phyloP scores from a whole-genome alignment of 2,888 invertebrate species.

The Luperina testacea region DNA sequence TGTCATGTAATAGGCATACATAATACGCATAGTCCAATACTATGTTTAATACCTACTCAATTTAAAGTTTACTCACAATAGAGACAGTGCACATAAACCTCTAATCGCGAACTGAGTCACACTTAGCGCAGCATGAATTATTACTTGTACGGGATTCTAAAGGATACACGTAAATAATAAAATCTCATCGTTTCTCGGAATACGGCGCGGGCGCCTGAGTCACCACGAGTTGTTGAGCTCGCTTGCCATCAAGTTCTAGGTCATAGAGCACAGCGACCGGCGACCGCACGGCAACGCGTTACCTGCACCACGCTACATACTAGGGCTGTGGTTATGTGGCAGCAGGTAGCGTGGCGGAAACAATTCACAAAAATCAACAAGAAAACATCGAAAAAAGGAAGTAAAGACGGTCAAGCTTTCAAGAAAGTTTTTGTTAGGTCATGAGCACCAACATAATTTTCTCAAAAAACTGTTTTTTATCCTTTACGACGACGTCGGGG shows the following conservation, averaged over 20 bases:
- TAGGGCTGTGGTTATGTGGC: constrained; percentile 19
- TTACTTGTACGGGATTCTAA: constrained; percentile 68
- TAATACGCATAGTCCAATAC: background rate
- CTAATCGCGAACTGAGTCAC: constrained; percentile 59
- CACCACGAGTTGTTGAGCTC: constrained; percentile 64
- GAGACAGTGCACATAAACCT: constrained; percentile 11
- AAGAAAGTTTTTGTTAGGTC: background rate
- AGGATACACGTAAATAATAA: constrained; percentile 79
- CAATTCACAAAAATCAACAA: background rate
- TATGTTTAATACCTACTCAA: background rate
- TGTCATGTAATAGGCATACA: background rate
- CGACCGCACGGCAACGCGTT: constrained; percentile 61
- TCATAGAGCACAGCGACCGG: constrained; percentile 80
- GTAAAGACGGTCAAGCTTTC: background rate
- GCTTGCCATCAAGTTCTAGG: constrained; percentile 85
- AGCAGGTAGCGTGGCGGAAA: background rate
- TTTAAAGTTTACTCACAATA: constrained; percentile 31
- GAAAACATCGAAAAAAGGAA: background rate
- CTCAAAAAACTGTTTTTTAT: too few species aligned
- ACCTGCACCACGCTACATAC: constrained; percentile 21
- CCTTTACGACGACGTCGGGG: too few species aligned
- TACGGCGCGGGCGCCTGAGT: constrained; percentile 69
- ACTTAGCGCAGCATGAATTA: constrained; percentile 45
- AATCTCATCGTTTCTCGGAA: constrained; percentile 82
- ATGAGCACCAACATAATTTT: background rate